phyloP scores from a whole-genome alignment of 2,113 vertebrate genomes.

The Phasianus colchicus region DNA sequence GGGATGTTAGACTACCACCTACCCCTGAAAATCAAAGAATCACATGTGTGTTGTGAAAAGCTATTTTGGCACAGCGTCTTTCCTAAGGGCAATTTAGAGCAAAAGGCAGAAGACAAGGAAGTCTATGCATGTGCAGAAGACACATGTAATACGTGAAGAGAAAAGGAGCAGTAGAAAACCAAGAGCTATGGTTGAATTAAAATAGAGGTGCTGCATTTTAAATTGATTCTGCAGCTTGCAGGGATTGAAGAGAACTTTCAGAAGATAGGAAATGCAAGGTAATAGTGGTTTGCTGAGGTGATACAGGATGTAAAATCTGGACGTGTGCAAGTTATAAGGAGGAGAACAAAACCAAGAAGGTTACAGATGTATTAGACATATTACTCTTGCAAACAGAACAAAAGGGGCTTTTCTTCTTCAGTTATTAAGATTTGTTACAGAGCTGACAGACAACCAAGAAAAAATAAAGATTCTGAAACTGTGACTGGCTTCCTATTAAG shows the following conservation, averaged over 20 bases:
- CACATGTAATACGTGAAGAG: background rate
- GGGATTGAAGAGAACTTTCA: background rate
- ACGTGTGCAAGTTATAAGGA: background rate
- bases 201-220: background rate
- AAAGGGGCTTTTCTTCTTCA: background rate
- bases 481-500: background rate
- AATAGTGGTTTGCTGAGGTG: background rate
- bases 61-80: background rate
- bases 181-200: background rate
- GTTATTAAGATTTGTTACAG: background rate
- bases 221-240: background rate
- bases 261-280: background rate
- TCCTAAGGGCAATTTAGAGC: background rate
- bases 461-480: background rate
- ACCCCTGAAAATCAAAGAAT: background rate
- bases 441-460: background rate
- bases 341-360: background rate
- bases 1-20: background rate
- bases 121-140: background rate
- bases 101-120: background rate
- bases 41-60: background rate
- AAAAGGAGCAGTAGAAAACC: background rate
- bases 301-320: background rate
- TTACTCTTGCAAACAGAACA: background rate
- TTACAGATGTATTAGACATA: background rate